These are phyloP conservation scores for Amazona guildingii DNA, from an alignment of 2,113 vertebrate genomes.

Conservation along the genomic window DNA sequence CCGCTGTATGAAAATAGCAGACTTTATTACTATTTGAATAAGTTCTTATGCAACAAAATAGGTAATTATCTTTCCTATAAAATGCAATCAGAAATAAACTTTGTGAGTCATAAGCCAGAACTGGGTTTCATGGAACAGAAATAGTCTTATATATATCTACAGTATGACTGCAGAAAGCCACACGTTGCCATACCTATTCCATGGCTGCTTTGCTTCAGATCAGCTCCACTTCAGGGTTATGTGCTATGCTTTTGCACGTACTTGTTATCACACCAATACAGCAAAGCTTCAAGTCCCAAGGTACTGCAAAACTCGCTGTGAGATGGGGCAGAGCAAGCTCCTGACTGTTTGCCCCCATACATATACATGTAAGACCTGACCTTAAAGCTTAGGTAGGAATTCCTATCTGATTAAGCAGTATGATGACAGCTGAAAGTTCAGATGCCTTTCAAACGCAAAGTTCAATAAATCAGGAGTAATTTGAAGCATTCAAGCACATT, in stretches of 20 bases:
- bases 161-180: background rate
- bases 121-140: background rate
- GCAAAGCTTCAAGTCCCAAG: background rate
- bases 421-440: background rate
- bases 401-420: background rate
- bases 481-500: background rate
- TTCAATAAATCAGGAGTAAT: background rate
- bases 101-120: background rate
- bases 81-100: background rate
- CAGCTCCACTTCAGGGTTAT: background rate
- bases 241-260: background rate
- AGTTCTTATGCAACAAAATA: background rate
- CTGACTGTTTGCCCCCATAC: background rate
- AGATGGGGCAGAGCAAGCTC: background rate
- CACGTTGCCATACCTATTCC: background rate
- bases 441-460: background rate
- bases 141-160: background rate
- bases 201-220: background rate
- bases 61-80: background rate
- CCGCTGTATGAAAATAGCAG: background rate
- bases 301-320: background rate
- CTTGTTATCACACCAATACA: rapidly evolving
- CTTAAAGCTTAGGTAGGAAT: background rate
- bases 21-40: background rate
- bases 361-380: background rate